Evolutionary conservation across 2,113 vertebrate species (phyloP), one percentile per base, ranked within the genome.

Genomic region (Parus major): DNA sequence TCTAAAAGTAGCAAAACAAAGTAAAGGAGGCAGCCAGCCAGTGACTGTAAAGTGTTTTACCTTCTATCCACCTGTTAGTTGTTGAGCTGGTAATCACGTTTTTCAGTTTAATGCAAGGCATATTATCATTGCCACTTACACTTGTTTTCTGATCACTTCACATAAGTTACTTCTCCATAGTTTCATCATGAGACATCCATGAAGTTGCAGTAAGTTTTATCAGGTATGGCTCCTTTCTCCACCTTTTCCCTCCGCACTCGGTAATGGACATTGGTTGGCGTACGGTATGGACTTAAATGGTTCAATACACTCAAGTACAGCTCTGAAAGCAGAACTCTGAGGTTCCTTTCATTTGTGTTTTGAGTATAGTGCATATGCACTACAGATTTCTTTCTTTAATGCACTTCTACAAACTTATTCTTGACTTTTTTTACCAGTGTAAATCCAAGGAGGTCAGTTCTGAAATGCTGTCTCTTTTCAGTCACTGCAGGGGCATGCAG

Each of bases 111-210:
- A 56, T 61, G 24, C n/a, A 46, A 89, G 77, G 47, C 66, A 0
- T 86, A 12, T 78, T 93, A 60, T 91, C 35, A 31, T 36, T 89
- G 22, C 73, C 31, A 36, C 44, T 84, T 78, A 36, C 1, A 5
- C 39, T 66, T 86, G 7, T 88, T 71, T 87, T 72, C 53, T 87
- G 36, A 76, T 75, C 41, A 44, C 12, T 87, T 95, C 49, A 65
- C 12, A 0, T 82, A 65, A 79, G 81, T 92, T 92, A 89, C 86
- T 79, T 84, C 66, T 95, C 75, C 86, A 36, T 92, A 90, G 94
- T 95, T 95, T 53, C 88, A 79, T 76, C 95, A n/a, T 50, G 84
- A 92, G 83, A 53, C 83, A 84, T 46, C 86, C 70, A 12, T 84
- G 91, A 81, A 65, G 77, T 42, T 87, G 81, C 89, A 92, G 77